These are phyloP conservation scores for Atlantisia rogersi DNA, from an alignment of 2,113 vertebrate species.

Conservation along the genomic window DNA sequence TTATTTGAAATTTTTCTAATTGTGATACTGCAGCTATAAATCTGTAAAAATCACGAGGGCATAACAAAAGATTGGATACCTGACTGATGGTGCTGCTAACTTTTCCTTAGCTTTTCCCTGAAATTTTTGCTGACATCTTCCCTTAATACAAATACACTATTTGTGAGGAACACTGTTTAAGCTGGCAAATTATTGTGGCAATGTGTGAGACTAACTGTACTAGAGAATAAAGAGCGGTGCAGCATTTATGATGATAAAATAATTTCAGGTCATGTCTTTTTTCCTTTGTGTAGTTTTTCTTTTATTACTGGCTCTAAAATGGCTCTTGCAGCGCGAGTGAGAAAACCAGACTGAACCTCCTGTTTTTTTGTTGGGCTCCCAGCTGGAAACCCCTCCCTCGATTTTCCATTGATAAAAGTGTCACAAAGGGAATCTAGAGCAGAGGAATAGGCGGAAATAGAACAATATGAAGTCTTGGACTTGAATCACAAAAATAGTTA, in stretches of 20 bases:
- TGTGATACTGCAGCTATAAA: not conserved
- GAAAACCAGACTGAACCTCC: slow-evolving; percentile 56
- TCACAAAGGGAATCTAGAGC: slow-evolving; percentile 62
- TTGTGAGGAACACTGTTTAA: slow-evolving; percentile 29
- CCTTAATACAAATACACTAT: not conserved
- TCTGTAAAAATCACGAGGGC: not conserved
- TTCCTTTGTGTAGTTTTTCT: slow-evolving; percentile 48
- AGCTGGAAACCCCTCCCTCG: slow-evolving; percentile 63
- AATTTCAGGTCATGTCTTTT: slow-evolving; percentile 40
- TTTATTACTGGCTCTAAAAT: slow-evolving; percentile 24
- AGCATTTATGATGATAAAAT: slow-evolving; percentile 41
- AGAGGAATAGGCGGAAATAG: slow-evolving; percentile 42
- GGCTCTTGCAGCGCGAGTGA: not conserved
- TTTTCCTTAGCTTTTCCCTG: not conserved
- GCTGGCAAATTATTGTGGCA: not conserved
- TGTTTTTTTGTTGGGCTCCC: slow-evolving; percentile 46
- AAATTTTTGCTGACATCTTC: not conserved
- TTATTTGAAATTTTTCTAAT: not conserved
- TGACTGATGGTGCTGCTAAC: not conserved
- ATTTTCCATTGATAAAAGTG: slow-evolving; percentile 70
- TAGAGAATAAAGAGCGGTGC: slow-evolving; percentile 10
- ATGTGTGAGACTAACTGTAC: slow-evolving; percentile 5
- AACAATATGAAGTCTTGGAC: slow-evolving; percentile 46
- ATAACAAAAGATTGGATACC: not conserved
- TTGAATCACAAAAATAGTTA: slow-evolving; percentile 45